A percentile compares a stretch with the other conserved stretches of the same genome.
Evolutionary conservation across 2,113 vertebrate species (phyloP).

Genomic region (Oncorhynchus keta): DNA sequence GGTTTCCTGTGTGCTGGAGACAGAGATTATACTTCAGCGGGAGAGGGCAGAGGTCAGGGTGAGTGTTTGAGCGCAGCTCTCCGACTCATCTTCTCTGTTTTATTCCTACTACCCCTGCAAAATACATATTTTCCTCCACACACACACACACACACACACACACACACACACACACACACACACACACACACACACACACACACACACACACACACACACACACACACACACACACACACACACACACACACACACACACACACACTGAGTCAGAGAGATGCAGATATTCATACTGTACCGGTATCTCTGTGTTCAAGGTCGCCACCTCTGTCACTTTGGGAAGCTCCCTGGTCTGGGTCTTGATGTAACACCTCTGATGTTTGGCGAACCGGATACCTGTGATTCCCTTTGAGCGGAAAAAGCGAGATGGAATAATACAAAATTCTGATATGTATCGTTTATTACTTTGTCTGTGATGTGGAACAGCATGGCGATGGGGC

Average conservation of each 20-base stretch:
- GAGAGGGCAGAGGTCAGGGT: slow-evolving; percentile 53
- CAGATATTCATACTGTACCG: slow-evolving; percentile 43
- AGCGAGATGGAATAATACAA: slow-evolving; percentile 42
- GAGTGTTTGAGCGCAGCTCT: slow-evolving; percentile 51
- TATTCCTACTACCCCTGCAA: slow-evolving; percentile 46
- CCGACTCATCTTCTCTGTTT: slow-evolving; percentile 41
- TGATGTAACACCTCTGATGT: slow-evolving; percentile 80
- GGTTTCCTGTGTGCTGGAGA: slow-evolving; percentile 68
- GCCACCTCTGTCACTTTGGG: slow-evolving; percentile 61
- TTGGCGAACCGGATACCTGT: slow-evolving; percentile 76
- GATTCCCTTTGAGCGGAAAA: slow-evolving; percentile 71
- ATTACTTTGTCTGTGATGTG: slow-evolving; percentile 52
- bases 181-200: slow-evolving; percentile 33
- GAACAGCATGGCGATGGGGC: slow-evolving; percentile 31
- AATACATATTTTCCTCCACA: slow-evolving; percentile 51
- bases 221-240: too few relatives aligned
- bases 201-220: slow-evolving; percentile 22
- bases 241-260: slow-evolving; percentile 37
- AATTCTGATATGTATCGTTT: slow-evolving; percentile 65
- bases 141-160: slow-evolving; percentile 25
- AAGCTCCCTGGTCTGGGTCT: slow-evolving; percentile 70
- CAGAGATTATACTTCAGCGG: slow-evolving; percentile 65
- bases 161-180: slow-evolving; percentile 38
- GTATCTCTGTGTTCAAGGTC: slow-evolving; percentile 49
- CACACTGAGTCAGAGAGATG: slow-evolving; percentile 30